Percentiles rank a stretch among this genome's conserved stretches.
These are phyloP conservation scores for Lepus townsendii DNA, from an alignment of 2,797 vertebrate species.

Conservation along the genomic window DNA sequence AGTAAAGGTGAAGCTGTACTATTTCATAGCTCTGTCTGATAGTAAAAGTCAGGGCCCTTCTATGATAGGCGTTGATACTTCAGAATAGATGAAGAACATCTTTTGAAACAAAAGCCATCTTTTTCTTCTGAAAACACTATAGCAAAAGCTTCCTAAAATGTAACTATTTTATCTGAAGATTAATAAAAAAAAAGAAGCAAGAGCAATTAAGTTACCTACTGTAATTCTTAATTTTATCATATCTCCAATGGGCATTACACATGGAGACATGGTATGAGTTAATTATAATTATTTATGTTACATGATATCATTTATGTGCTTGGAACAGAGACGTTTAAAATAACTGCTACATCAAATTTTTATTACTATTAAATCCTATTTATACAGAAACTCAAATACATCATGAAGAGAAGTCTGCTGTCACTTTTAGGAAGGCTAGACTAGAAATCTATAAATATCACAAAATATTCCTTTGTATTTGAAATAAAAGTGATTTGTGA, in stretches of 20 bases:
- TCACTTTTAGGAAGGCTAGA: background rate
- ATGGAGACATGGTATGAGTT: background rate
- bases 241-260: background rate
- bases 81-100: background rate
- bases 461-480: background rate
- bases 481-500: background rate
- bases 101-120: background rate
- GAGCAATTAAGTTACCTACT: background rate
- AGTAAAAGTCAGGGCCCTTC: background rate
- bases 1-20: background rate
- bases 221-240: background rate
- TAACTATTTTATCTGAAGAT: background rate
- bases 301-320: background rate
- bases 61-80: background rate
- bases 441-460: slow-evolving; percentile 6
- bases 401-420: background rate
- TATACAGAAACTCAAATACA: background rate
- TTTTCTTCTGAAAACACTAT: background rate
- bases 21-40: background rate
- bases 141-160: background rate
- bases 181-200: slow-evolving; percentile 21
- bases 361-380: background rate
- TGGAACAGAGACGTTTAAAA: background rate
- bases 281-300: background rate
- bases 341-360: background rate